Base-by-base conservation (phyloP, 2,888 invertebrate species). In the Tetragonisca angustula region DNA sequence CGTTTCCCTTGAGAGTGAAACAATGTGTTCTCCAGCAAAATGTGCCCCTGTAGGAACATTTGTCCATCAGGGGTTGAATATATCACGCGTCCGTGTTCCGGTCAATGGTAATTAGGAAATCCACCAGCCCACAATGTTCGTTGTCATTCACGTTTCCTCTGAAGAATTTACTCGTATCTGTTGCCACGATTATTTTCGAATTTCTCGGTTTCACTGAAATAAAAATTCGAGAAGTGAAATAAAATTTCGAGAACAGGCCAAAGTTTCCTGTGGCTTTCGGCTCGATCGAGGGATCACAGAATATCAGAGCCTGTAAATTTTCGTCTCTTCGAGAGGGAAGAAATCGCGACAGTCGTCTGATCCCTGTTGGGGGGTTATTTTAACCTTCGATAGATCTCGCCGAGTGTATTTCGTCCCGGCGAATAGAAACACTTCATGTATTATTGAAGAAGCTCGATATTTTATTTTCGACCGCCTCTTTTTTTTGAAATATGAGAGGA, bases 51-150 rank as follows among this genome's bases (percentile, higher is more conserved):
- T n/a, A 59, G 56, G 56, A 5, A n/a, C 56, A n/a, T 59, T 59
- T 59, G 56, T 59, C 56, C 15, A 59, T 59, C 56, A 59, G 24
- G 4, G 56, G n/a, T 59, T 59, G 56, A n/a, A n/a, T 59, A n/a
- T n/a, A 59, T 59, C 56, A n/a, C n/a, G 56, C n/a, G 56, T n/a
- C 24, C 56, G 56, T 59, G 56, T 59, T n/a, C n/a, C 56, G 56
- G 56, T 59, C 56, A 56, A n/a, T 56, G 56, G 56, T 56, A 59
- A 59, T 59, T 59, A 59, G 56, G 13, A n/a, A 59, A 59, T 59
- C 56, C 56, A 59, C n/a, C 24, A 15, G 1, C 24, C n/a, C n/a
- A n/a, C n/a, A 15, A 59, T 59, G 56, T 59, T 59, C 56, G 24
- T 59, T 59, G n/a, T 24, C n/a, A n/a, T n/a, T 4, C 56, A 56